These are phyloP conservation scores for Cyanoderma ruficeps DNA, from an alignment of 2,113 vertebrate genomes.

Conservation along the genomic window DNA sequence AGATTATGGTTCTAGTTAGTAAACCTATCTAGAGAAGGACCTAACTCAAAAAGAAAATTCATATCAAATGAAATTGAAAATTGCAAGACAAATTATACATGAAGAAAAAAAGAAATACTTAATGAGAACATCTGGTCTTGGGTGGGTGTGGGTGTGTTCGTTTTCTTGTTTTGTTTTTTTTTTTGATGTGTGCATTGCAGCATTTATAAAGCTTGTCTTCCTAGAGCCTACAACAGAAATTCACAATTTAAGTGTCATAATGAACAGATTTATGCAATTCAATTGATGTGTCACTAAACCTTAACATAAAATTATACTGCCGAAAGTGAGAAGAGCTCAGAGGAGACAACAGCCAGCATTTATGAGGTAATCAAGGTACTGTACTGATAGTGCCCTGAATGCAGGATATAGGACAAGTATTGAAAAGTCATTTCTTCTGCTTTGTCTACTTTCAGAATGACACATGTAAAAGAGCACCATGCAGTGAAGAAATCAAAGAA, in stretches of 20 bases:
- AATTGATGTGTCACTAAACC: conserved; percentile 54
- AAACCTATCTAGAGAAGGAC: conserved; percentile 2
- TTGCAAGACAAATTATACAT: not conserved
- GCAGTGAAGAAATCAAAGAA: not conserved
- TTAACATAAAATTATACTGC: conserved; percentile 68
- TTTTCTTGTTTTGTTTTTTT: not conserved
- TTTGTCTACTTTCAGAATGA: not conserved
- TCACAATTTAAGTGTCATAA: conserved; percentile 59
- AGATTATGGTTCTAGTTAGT: conserved; percentile 38
- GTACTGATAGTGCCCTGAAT: not conserved
- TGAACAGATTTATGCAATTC: conserved; percentile 67
- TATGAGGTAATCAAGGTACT: conserved; percentile 53
- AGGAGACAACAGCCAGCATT: conserved; percentile 45
- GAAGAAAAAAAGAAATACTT: conserved; percentile 41
- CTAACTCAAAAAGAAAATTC: conserved; percentile 58
- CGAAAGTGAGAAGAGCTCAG: conserved; percentile 44
- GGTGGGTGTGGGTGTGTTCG: not conserved
- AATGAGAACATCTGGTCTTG: conserved; percentile 57
- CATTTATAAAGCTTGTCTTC: not conserved
- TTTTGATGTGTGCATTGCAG: not conserved
- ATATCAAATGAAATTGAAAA: conserved; percentile 65
- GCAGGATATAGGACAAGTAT: not conserved
- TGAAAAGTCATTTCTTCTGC: not conserved
- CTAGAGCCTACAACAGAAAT: conserved; percentile 30
- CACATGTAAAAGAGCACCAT: not conserved